These are phyloP conservation scores for Pelodiscus sinensis DNA, from an alignment of 2,113 vertebrate species.

Conservation along the genomic window DNA sequence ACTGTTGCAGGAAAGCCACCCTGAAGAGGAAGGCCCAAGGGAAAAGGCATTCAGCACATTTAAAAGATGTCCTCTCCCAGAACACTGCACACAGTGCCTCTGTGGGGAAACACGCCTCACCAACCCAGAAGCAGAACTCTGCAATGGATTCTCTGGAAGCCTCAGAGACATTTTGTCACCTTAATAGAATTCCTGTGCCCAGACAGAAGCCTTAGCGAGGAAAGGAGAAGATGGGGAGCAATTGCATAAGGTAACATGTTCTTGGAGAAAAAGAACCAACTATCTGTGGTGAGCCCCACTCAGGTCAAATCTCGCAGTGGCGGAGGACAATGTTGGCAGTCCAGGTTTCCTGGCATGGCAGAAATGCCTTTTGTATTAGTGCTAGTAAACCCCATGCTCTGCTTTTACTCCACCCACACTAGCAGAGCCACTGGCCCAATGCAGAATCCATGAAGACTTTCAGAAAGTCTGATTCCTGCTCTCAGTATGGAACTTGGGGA, in stretches of 20 bases:
- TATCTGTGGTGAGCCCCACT: background rate
- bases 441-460: background rate
- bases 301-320: background rate
- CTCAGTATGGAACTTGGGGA: background rate
- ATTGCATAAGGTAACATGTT: background rate
- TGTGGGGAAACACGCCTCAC: background rate
- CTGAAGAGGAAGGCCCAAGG: background rate
- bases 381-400: background rate
- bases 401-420: background rate
- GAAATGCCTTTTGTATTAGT: no score
- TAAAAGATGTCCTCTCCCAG: background rate
- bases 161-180: background rate
- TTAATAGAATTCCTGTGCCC: background rate
- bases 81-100: rapidly evolving
- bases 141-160: background rate
- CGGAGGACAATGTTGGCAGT: no score
- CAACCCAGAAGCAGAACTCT: background rate
- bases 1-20: background rate
- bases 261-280: background rate
- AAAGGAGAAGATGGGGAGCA: background rate
- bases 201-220: background rate
- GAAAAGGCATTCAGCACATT: background rate
- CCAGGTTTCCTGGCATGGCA: no score
- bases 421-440: background rate
- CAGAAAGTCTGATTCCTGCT: background rate